Conservation (phyloP, 2,888 invertebrate species). For the Microdon myrmicae region DNA sequence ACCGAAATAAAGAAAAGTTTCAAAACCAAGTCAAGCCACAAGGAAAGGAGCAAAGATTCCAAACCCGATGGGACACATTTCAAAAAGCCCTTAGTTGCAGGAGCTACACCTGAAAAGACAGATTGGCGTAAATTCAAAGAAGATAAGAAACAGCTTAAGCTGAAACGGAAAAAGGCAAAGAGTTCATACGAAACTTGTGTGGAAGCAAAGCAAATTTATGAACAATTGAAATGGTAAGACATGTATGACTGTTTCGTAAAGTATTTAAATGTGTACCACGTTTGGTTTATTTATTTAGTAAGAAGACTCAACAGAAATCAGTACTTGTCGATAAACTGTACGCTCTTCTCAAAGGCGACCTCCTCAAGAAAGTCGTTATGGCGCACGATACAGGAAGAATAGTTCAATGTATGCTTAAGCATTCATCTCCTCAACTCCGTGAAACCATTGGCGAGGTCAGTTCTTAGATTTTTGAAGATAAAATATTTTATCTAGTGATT, state of each 20-base stretch:
- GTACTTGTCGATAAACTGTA: constrained; percentile 71
- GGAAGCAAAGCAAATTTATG: constrained; percentile 72
- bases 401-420: constrained; percentile 86
- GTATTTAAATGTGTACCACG: neutral
- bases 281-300: constrained; percentile 48
- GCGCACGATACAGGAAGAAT: constrained; percentile 90
- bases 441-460: constrained; percentile 73
- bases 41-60: constrained; percentile 4
- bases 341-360: constrained; percentile 70
- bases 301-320: constrained; percentile 64
- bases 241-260: neutral
- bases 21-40: constrained; percentile 4
- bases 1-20: constrained; percentile 4
- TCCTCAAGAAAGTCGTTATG: constrained; percentile 75
- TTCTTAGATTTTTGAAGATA: neutral
- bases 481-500: neutral
- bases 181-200: constrained; percentile 69
- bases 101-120: constrained; percentile 68
- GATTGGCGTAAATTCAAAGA: constrained; percentile 82
- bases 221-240: constrained; percentile 67
- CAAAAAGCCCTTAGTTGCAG: constrained; percentile 8
- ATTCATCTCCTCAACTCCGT: constrained; percentile 74
- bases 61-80: constrained; percentile 9
- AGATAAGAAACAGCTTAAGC: constrained; percentile 77
- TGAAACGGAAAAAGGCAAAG: constrained; percentile 72